Base-by-base conservation (phyloP, 2,888 invertebrate genomes). In the Mesopsocus fuscifrons region DNA sequence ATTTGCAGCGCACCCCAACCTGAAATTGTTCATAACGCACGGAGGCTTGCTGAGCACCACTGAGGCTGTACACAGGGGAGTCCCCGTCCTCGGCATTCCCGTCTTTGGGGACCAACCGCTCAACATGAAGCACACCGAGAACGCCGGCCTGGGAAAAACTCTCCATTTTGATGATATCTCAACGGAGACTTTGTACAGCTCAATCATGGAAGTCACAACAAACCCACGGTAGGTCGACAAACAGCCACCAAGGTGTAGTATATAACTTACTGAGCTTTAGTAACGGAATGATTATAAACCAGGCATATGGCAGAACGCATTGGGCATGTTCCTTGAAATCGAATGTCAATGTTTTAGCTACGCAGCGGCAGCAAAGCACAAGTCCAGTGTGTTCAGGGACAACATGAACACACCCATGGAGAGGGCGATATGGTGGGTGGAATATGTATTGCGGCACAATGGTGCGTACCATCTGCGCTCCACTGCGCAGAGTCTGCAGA, bases 11-110 rank as follows among this genome's bases (percentile, higher is more conserved):
- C 53, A 54, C 33, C 51, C 52, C 22, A 54, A 56, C 38, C 51
- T 49, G 3, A 50, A 47, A 42, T 49, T 49, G 3, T 57, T 57
- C 34, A 47, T 57, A 9, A 55, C 55, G 1, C 56, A 57, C 41
- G 56, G 56, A 15, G 56, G 56, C 8, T 32, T 53, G 2, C 49
- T 55, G 50, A 47, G 54, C 3, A 48, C 52, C 1, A 52, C 52
- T 40, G 56, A 56, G 42, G 46, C 56, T 1, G 43, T 56, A 15
- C 50, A 51, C 41, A 45, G 49, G 21, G 55, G 50, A 0, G 50
- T 56, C 4, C 56, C 56, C 3, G 42, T 56, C 21, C 48, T 56
- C n/a, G 54, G 53, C 3, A 48, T 56, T 33, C 56, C 55, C 3
- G 43, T 54, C 5, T 53, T 54, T 16, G 52, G 50, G 2, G 57